These are phyloP conservation scores for Engystomops pustulosus DNA, from an alignment of 2,113 vertebrate genomes.

Conservation along the genomic window DNA sequence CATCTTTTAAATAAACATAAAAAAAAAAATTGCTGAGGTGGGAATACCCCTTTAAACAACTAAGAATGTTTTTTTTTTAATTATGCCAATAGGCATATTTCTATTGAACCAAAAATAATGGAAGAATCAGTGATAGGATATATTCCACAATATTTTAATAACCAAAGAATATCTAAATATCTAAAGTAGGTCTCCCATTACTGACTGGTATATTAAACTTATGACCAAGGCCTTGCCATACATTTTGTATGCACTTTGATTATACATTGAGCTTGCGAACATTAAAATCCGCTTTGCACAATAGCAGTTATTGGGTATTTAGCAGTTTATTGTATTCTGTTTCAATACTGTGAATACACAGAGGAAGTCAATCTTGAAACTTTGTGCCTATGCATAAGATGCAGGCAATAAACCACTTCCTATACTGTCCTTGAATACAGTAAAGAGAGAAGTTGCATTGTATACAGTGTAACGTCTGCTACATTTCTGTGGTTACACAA, in stretches of 20 bases:
- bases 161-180: too few relatives aligned
- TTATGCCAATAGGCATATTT: neutral
- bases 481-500: neutral
- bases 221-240: too few relatives aligned
- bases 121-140: too few relatives aligned
- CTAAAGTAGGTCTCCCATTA: too few relatives aligned
- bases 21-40: too few relatives aligned
- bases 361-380: neutral
- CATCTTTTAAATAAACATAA: too few relatives aligned
- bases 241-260: too few relatives aligned
- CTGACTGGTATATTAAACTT: too few relatives aligned
- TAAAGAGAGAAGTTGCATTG: neutral
- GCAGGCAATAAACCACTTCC: neutral
- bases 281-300: neutral
- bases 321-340: neutral
- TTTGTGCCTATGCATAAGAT: neutral
- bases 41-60: neutral
- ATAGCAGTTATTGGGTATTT: neutral
- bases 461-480: neutral
- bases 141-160: too few relatives aligned
- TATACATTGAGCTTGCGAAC: too few relatives aligned
- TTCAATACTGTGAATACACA: neutral
- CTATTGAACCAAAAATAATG: neutral
- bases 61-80: neutral
- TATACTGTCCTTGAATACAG: neutral